Conservation (phyloP, 1,140 invertebrate genomes). For the Gryon sp. region DNA sequence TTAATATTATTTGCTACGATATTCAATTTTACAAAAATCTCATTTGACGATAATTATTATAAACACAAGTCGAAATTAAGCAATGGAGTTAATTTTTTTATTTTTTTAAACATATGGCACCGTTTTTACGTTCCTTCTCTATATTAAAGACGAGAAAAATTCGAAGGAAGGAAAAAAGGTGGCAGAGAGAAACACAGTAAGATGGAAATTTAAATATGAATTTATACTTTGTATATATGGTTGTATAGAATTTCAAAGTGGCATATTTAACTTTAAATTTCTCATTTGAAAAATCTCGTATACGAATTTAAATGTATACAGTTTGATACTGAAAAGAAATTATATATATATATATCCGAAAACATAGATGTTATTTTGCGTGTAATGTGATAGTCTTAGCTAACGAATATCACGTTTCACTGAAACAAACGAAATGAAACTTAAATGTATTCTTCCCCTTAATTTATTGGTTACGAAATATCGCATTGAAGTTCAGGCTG, state of each 20-base stretch:
- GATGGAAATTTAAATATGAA: conserved; percentile 7
- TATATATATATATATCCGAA: too few species aligned
- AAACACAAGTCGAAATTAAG: too few species aligned
- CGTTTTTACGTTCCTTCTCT: too few species aligned
- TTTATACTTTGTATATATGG: conserved; percentile 1
- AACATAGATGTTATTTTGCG: conserved; percentile 25
- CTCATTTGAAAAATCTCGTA: conserved; percentile 20
- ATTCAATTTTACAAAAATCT: too few species aligned
- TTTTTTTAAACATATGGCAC: too few species aligned
- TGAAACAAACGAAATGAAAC: conserved; percentile 13
- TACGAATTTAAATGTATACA: conserved; percentile 23
- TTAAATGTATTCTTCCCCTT: conserved; percentile 1
- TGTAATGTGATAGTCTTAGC: conserved; percentile 18
- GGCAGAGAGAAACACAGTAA: conserved; percentile 12
- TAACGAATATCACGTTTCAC: conserved; percentile 7
- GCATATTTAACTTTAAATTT: too few species aligned
- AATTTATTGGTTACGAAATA: conserved; percentile 26
- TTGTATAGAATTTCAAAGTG: conserved; percentile 9
- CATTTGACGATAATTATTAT: too few species aligned
- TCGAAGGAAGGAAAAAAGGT: too few species aligned
- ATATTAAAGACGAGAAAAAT: too few species aligned
- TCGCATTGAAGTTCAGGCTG: background rate
- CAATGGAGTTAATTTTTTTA: too few species aligned
- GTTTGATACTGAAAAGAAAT: too few species aligned
- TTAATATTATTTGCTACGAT: too few species aligned